Evolutionary conservation across 2,113 vertebrate species (phyloP), one percentile per base, ranked within the genome.

Genomic region (Daboia siamensis): DNA sequence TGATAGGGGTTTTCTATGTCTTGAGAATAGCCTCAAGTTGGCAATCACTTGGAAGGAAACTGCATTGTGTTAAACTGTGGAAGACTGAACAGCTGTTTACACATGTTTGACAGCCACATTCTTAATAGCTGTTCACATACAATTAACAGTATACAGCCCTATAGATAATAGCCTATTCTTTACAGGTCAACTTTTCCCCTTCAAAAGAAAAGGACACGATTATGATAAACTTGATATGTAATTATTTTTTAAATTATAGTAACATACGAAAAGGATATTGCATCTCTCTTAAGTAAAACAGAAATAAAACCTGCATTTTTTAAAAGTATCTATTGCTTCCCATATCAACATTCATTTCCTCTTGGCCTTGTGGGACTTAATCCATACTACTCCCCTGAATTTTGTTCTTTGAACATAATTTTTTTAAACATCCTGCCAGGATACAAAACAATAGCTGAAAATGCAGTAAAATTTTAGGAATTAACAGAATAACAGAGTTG

Each of bases 311-410:
- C 64, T 57, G 74, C 21, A 6, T 23, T 33, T 54, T 13, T 3
- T 15, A 86, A 86, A 48, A 86, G 48, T 48, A 6, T 48, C 8
- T 46, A 39, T 84, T 6, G 48, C 44, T 51, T 51, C 90, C 94
- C 59, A 89, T 94, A 86, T 94, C 87, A 88, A 57, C 93, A 90
- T 94, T 93, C 88, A 55, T 94, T 94, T 95, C 39, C 91, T 94
- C 92, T 96, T 96, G 93, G 86, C 87, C 91, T 93, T 92, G 89
- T 93, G 52, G 51, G 94, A 23, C 51, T 0, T 24, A 92, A 29
- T 92, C n/a, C 90, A 55, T 90, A 94, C 46, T 69, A 0, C 0
- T 57, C 64, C 61, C 89, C 48, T 93, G 86, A 90, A 91, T 94
- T 94, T 87, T 29, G 89, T 21, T 57, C 92, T 86, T 87, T 87